phyloP scores from a whole-genome alignment of 2,797 vertebrate genomes.

The Hippocampus kuda region DNA sequence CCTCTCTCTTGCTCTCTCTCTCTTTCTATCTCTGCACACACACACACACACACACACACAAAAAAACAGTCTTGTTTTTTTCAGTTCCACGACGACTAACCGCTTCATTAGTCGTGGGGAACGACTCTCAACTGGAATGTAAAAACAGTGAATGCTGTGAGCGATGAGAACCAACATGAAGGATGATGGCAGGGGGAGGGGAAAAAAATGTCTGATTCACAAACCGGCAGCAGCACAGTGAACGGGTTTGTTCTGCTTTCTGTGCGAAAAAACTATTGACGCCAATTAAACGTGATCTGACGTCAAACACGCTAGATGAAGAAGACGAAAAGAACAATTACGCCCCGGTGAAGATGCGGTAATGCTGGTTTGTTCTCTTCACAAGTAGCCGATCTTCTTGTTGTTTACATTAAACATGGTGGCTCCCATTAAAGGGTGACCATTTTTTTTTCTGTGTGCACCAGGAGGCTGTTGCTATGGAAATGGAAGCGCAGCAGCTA shows the following conservation, averaged over 20 bases:
- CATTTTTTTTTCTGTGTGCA: slow-evolving; percentile 42
- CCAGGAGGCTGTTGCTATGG: slow-evolving; percentile 74
- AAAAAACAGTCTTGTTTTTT: not conserved
- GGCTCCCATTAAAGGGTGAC: slow-evolving; percentile 69
- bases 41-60: not conserved
- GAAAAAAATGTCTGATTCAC: not conserved
- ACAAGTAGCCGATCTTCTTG: slow-evolving; percentile 40
- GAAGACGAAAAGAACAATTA: not conserved
- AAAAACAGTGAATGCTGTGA: not conserved
- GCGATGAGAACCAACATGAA: not conserved
- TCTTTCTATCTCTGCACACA: too few relatives aligned
- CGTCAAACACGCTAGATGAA: not conserved
- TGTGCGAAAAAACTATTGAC: not conserved
- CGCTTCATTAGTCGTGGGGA: not conserved
- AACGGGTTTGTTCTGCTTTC: not conserved
- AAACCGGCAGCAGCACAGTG: not conserved
- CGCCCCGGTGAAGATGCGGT: not conserved
- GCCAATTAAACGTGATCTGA: not conserved
- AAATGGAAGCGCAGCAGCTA: slow-evolving; percentile 68
- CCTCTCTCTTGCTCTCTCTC: too few relatives aligned
- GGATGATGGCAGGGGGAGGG: not conserved
- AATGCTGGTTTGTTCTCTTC: not conserved
- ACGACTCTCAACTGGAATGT: not conserved
- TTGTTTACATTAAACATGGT: slow-evolving; percentile 69
- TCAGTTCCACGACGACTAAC: not conserved